Evolutionary conservation across 2,113 vertebrate genomes (phyloP), one percentile per base, ranked within the genome.

Genomic region (Lepus europaeus): DNA sequence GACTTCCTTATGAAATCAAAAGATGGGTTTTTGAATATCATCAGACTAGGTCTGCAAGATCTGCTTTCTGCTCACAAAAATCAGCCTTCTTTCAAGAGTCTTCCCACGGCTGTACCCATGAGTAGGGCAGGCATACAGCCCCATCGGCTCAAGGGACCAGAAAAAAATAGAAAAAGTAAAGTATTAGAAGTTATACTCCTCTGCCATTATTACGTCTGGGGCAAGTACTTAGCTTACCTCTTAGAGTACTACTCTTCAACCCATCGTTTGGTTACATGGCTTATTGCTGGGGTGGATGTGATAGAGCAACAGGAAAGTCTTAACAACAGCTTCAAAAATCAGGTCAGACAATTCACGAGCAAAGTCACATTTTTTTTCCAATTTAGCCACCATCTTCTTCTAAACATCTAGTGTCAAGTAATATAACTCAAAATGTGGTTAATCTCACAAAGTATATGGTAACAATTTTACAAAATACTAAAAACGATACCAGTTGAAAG

Each of bases 331-430:
- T 93, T 90, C 39, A 84, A 80, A 87, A 87, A 17, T 79, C 29
- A 33, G 22, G 68, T 5, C 87, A 88, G 27, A 12, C 59, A 86
- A 64, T 53, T 68, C 8, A 90, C 33, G 69, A 89, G 29, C 79
- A 92, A 87, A 66, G 12, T 95, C 56, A 83, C n/a, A 79, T 79
- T 90, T 89, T 66, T n/a, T 69, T 78, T 66, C 31, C 27, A 93
- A 49, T 63, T 88, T 70, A 80, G 27, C 83, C 85, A 73, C 3
- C 33, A 70, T 12, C n/a, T 25, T 88, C 73, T 90, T 82, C 31
- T 84, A 94, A 93, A 53, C 53, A 96, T 74, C 49, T 87, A 53
- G 29, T 69, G 12, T 22, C 64, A 69, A 86, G 69, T 53, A 63
- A 23, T 69, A 36, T 14, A 89, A 90, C n/a, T 86, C 39, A 76